phyloP scores from a whole-genome alignment of 2,797 vertebrate genomes.

The Pitangus sulphuratus region DNA sequence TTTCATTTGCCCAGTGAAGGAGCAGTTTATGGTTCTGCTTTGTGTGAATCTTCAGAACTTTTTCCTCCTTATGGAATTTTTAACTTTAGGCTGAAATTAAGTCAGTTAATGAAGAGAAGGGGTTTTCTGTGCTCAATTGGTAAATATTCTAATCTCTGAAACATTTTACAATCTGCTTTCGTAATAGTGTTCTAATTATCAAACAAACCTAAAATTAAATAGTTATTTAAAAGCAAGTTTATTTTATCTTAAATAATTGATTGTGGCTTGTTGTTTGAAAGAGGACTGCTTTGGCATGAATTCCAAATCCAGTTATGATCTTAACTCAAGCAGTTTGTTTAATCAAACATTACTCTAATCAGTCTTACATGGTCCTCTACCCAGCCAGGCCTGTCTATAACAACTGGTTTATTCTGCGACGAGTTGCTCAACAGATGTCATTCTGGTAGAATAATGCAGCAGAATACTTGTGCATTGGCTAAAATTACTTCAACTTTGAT shows the following conservation, averaged over 20 bases:
- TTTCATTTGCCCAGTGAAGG: not conserved
- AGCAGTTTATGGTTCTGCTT: constrained; percentile 4
- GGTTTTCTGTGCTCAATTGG: not conserved
- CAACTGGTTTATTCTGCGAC: constrained; percentile 90
- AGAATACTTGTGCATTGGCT: constrained; percentile 86
- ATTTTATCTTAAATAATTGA: constrained; percentile 62
- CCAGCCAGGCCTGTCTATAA: constrained; percentile 77
- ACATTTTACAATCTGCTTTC: not conserved
- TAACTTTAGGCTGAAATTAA: constrained; percentile 15
- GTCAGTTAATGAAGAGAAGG: not conserved
- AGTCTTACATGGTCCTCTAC: constrained; percentile 73
- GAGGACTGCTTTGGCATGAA: constrained; percentile 54
- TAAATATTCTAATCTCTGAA: not conserved
- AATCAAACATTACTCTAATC: constrained; percentile 76
- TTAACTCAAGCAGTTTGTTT: constrained; percentile 74
- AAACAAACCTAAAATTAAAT: not conserved
- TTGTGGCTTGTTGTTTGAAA: constrained; percentile 60
- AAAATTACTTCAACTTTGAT: constrained; percentile 93
- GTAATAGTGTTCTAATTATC: not conserved
- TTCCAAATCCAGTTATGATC: constrained; percentile 71
- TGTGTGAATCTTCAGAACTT: not conserved
- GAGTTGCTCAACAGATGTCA: constrained; percentile 89
- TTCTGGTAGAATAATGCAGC: constrained; percentile 86
- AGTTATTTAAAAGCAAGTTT: constrained; percentile 38
- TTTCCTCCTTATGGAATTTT: not conserved